A percentile compares a stretch with the other conserved stretches of the same genome.
Evolutionary conservation across 2,888 invertebrate species (phyloP).

Genomic region (Sesia apiformis): DNA sequence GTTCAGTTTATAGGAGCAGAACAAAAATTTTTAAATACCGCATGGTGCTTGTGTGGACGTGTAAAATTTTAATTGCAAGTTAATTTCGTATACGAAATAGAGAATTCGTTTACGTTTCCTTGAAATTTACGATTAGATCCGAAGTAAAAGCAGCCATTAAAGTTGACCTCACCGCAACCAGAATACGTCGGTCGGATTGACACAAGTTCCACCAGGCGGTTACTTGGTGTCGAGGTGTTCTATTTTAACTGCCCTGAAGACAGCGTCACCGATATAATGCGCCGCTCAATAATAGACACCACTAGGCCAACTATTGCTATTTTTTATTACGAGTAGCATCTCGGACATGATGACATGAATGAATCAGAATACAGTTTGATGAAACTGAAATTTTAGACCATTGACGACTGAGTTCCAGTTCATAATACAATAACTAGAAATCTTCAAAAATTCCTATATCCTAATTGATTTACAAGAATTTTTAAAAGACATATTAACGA

Average conservation of each 20-base stretch:
- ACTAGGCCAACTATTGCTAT: constrained; percentile 10
- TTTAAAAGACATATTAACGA: no score
- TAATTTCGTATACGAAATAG: no score
- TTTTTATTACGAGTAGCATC: constrained; percentile 7
- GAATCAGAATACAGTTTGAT: constrained; percentile 9
- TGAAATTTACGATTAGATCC: constrained; percentile 10
- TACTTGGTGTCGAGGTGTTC: constrained; percentile 22
- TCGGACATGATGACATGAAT: constrained; percentile 11
- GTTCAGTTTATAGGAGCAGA: no score
- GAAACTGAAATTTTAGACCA: neutral
- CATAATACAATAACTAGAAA: neutral
- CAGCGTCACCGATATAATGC: constrained; percentile 30
- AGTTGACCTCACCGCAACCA: constrained; percentile 25
- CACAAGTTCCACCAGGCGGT: constrained; percentile 18
- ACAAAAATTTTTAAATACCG: no score
- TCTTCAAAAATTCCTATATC: no score
- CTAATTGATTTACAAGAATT: no score
- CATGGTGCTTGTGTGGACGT: no score
- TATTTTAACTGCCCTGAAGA: constrained; percentile 36
- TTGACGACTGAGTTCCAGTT: no score
- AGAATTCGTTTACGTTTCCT: constrained; percentile 3
- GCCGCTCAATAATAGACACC: constrained; percentile 26
- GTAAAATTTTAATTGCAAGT: no score
- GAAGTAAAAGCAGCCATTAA: constrained; percentile 17
- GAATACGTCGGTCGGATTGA: constrained; percentile 32